A percentile compares a stretch with the other conserved stretches of the same genome.
These are phyloP conservation scores for Triplophysa dalaica DNA, from an alignment of 2,113 vertebrate genomes.

Conservation along the genomic window DNA sequence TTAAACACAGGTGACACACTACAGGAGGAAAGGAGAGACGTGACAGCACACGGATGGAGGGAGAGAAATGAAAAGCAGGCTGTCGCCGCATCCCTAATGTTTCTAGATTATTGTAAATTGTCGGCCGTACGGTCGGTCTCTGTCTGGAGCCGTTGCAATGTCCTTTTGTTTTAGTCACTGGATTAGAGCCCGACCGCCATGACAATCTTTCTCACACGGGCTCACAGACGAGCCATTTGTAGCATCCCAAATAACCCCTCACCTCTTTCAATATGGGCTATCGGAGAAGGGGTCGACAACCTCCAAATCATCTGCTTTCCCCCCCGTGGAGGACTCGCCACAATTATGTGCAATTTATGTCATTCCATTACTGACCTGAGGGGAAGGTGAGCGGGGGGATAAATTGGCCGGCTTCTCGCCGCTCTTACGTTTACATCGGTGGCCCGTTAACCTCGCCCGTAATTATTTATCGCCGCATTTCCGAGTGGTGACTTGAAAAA, in stretches of 20 bases:
- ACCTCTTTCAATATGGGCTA: conserved; percentile 72
- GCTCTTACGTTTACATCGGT: conserved; percentile 63
- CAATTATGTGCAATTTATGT: conserved; percentile 79
- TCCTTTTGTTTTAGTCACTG: conserved; percentile 69
- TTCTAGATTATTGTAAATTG: conserved; percentile 75
- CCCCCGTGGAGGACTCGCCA: conserved; percentile 66
- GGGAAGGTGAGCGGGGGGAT: conserved; percentile 63
- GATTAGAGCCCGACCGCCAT: conserved; percentile 67
- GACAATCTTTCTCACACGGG: conserved; percentile 66
- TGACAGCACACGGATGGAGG: background rate
- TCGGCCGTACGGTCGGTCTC: conserved; percentile 70
- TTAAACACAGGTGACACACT: conserved; percentile 72
- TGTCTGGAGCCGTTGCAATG: conserved; percentile 59
- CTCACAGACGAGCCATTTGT: conserved; percentile 66
- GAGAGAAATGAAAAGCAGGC: conserved; percentile 43
- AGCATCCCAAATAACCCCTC: conserved; percentile 73
- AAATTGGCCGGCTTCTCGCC: conserved; percentile 68
- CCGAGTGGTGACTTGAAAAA: conserved; percentile 60
- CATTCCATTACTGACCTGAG: conserved; percentile 78
- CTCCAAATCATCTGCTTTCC: conserved; percentile 71
- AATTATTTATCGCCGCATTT: conserved; percentile 43
- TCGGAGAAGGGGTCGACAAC: conserved; percentile 66
- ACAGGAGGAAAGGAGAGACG: conserved; percentile 61
- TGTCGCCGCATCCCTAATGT: conserved; percentile 53
- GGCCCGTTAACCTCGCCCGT: conserved; percentile 48